Evolutionary conservation across 2,797 vertebrate species (phyloP).

Genomic region (Danio jaintianensis): DNA sequence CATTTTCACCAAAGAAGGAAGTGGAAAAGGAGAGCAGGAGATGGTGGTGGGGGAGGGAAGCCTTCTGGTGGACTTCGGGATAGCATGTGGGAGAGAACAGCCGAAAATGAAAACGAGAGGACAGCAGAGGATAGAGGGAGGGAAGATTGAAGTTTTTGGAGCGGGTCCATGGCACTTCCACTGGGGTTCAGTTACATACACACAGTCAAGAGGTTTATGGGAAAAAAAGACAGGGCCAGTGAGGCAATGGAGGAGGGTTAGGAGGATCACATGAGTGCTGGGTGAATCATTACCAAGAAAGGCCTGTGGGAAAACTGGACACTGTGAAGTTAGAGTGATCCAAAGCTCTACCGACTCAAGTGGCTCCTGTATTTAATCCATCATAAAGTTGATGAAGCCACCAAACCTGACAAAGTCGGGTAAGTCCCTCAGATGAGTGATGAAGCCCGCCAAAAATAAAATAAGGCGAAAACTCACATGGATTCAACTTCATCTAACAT

Average conservation of each 20-base stretch:
- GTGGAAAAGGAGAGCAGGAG: slow-evolving; percentile 78
- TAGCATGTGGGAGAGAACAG: slow-evolving; percentile 58
- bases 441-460: background rate
- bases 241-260: slow-evolving; percentile 56
- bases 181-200: slow-evolving; percentile 68
- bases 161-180: slow-evolving; percentile 76
- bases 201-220: slow-evolving; percentile 69
- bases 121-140: slow-evolving; percentile 27
- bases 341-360: background rate
- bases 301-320: slow-evolving; percentile 40
- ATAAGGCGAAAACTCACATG: no score
- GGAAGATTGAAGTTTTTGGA: slow-evolving; percentile 77
- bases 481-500: background rate
- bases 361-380: slow-evolving; percentile 19
- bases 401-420: background rate
- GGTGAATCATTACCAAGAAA: slow-evolving; percentile 42
- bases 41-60: slow-evolving; percentile 54
- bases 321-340: slow-evolving; percentile 11
- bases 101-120: slow-evolving; percentile 33
- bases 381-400: slow-evolving; percentile 2
- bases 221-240: slow-evolving; percentile 61
- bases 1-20: slow-evolving; percentile 88
- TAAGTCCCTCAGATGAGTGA: background rate
- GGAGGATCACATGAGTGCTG: slow-evolving; percentile 39
- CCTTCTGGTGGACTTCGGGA: slow-evolving; percentile 69